Evolutionary conservation across 2,888 invertebrate genomes (phyloP), one percentile per base, ranked within the genome.

Genomic region (Lepeophtheirus nordmannii): DNA sequence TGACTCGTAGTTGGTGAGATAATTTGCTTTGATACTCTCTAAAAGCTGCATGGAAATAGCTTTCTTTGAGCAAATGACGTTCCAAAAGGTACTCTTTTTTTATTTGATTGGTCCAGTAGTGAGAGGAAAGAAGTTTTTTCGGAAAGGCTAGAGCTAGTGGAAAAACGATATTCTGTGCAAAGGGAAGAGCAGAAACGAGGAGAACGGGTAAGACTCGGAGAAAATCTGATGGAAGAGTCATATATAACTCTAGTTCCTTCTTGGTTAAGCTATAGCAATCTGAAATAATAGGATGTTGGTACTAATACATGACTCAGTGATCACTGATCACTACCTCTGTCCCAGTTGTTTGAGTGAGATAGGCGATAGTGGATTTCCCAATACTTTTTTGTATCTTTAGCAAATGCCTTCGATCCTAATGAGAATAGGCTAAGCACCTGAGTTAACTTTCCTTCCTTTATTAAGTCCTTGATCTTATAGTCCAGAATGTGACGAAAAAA

Each of bases 91-190:
- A 14, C 8, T 41, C 63, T 7, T 20, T 23, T 17, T 53, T 22
- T 10, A 30, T 41, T 23, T 41, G 12, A 17, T 53, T 53, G 1
- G 20, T 53, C 14, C 23, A 63, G 23, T 46, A 63, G 17, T 63
- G 63, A 5, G 63, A 53, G 1, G 30, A 30, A 10, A 63, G 56
- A 46, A 63, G 53, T 14, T 38, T 20, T 30, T 63, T 20, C 1
- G 63, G 63, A 46, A 30, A 56, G 37, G 53, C 30, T 11, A 56
- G 14, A 17, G 63, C 63, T n/a, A 63, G 20, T n/a, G 63, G 63
- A 38, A 63, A 63, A 14, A 22, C 63, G 9, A 63, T 23, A 56
- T 63, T 63, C 30, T 63, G 63, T 7, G 56, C 56, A 20, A 63
- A 30, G 1, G 63, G 63, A 46, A 63, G 53, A 2, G 63, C 53